Percentiles rank a stretch among this genome's conserved stretches.
phyloP scores from a whole-genome alignment of 2,888 invertebrate genomes.

The Embidobia sp. region DNA sequence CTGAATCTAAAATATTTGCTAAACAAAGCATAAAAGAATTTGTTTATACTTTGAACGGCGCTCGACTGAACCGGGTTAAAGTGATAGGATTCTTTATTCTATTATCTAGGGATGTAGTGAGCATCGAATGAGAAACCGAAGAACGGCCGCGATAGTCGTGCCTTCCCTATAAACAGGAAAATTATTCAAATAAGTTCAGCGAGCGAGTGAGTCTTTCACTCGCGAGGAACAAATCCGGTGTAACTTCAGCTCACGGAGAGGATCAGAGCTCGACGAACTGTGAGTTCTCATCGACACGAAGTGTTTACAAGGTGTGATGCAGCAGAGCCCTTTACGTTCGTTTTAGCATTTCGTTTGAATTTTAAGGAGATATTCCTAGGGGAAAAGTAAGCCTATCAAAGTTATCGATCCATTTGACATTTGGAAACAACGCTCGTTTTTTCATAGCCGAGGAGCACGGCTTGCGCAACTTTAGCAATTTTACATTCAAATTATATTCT shows the following conservation, averaged over 20 bases:
- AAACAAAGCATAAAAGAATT: too few relatives aligned
- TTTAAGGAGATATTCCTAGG: conserved; percentile 21
- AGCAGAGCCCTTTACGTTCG: conserved; percentile 24
- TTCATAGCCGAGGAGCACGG: not conserved
- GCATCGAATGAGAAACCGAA: conserved; percentile 29
- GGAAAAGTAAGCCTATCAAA: conserved; percentile 23
- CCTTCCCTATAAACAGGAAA: conserved; percentile 60
- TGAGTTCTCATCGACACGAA: conserved; percentile 55
- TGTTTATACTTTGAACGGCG: not conserved
- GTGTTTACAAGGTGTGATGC: conserved; percentile 51
- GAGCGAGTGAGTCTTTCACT: conserved; percentile 57
- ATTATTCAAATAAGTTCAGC: conserved; percentile 62
- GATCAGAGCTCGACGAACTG: conserved; percentile 45
- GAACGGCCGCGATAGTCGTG: conserved; percentile 29
- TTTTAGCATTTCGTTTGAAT: conserved; percentile 36
- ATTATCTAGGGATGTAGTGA: conserved; percentile 26
- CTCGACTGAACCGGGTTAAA: conserved; percentile 1
- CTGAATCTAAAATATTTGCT: too few relatives aligned
- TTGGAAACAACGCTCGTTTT: conserved; percentile 2
- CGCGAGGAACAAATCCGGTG: conserved; percentile 42
- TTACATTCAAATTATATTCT: not conserved
- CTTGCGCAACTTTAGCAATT: not conserved
- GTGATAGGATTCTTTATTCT: conserved; percentile 18
- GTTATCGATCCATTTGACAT: conserved; percentile 30
- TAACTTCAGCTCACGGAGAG: conserved; percentile 33